Evolutionary conservation across 1,140 invertebrate species (phyloP).

Genomic region (Caenorhabditis brenneri): DNA sequence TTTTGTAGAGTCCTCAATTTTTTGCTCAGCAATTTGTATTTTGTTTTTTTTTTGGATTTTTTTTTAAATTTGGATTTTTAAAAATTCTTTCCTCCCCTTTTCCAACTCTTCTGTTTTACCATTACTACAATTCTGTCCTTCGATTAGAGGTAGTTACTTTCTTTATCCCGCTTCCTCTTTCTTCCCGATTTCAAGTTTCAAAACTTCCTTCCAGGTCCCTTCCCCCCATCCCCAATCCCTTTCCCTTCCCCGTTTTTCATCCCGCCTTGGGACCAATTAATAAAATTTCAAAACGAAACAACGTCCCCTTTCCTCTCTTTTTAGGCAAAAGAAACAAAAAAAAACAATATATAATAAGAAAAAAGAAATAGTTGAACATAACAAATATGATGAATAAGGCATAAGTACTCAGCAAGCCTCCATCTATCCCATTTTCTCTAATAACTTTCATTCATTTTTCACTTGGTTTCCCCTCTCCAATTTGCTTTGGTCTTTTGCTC

Average conservation of each 20-base stretch:
- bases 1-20: no score
- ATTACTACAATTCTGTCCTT: no score
- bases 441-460: slow-evolving; percentile 29
- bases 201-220: neutral
- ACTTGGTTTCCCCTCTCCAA: neutral
- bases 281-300: neutral
- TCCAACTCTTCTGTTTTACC: no score
- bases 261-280: neutral
- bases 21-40: no score
- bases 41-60: neutral
- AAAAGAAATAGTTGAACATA: slow-evolving; percentile 5
- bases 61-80: no score
- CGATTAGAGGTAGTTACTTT: no score
- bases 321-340: neutral
- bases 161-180: neutral
- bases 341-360: neutral
- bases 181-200: neutral
- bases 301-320: neutral
- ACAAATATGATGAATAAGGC: slow-evolving; percentile 21
- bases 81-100: no score
- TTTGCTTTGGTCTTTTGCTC: neutral
- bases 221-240: no score
- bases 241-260: neutral
- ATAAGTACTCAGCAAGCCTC: no score
- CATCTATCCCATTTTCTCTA: neutral